Evolutionary conservation across 2,797 vertebrate species (phyloP).

Genomic region (Miichthys miiuy): DNA sequence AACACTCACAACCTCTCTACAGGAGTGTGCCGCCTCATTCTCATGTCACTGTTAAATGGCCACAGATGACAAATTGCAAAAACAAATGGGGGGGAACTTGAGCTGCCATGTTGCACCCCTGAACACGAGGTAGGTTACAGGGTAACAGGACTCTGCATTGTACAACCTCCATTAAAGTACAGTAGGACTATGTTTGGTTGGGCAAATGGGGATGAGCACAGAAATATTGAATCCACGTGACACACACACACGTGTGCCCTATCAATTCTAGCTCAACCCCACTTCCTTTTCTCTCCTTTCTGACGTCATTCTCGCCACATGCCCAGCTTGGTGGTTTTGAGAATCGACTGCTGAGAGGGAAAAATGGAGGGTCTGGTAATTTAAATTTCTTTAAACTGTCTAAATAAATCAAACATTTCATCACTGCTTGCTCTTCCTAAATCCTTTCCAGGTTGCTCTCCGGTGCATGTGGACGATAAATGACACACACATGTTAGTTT

Average conservation of each 20-base stretch:
- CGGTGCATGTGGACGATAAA: slow-evolving; percentile 35
- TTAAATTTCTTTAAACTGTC: slow-evolving; percentile 28
- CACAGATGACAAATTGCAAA: slow-evolving; percentile 51
- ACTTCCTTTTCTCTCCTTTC: slow-evolving; percentile 29
- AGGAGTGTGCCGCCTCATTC: slow-evolving; percentile 22
- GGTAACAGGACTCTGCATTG: slow-evolving; percentile 4
- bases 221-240: slow-evolving; percentile 32
- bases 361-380: slow-evolving; percentile 27
- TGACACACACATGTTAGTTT: slow-evolving; percentile 31
- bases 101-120: slow-evolving; percentile 46
- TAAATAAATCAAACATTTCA: slow-evolving; percentile 45
- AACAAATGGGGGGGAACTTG: slow-evolving; percentile 52
- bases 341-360: slow-evolving; percentile 18
- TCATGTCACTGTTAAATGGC: slow-evolving; percentile 38
- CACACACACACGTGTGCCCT: slow-evolving; percentile 51
- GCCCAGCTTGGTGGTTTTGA: slow-evolving; percentile 39
- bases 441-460: slow-evolving; percentile 35
- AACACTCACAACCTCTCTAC: slow-evolving; percentile 22
- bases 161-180: background rate
- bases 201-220: slow-evolving; percentile 19
- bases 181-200: background rate
- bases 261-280: slow-evolving; percentile 53
- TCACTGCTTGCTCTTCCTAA: slow-evolving; percentile 5
- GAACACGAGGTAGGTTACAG: slow-evolving; percentile 21
- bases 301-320: slow-evolving; percentile 41